Percentiles rank a stretch among this genome's conserved stretches.
Conservation (phyloP, 2,113 vertebrate genomes). For the Otolemur garnettii region DNA sequence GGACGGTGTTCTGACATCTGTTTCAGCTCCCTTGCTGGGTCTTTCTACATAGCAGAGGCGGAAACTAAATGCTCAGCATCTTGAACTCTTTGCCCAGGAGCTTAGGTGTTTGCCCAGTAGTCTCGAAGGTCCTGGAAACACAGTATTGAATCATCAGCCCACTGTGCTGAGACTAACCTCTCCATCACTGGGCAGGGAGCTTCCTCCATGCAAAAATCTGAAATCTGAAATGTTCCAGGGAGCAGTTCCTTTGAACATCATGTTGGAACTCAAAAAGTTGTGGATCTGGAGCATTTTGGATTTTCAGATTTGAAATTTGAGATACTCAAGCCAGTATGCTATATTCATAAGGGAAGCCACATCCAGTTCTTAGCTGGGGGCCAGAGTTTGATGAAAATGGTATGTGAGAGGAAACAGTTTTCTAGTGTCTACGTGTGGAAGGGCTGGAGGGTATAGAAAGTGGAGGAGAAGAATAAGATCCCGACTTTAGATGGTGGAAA, state of each 20-base stretch:
- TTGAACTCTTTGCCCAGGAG: neutral
- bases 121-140: neutral
- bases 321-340: neutral
- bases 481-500: neutral
- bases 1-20: neutral
- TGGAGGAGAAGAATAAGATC: neutral
- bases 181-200: neutral
- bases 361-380: neutral
- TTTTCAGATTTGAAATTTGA: neutral
- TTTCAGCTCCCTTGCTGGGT: neutral
- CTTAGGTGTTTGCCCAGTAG: neutral
- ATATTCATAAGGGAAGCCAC: neutral
- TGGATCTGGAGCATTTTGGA: neutral
- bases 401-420: neutral
- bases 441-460: neutral
- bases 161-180: neutral
- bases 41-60: neutral
- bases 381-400: neutral
- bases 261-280: neutral
- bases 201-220: neutral
- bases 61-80: neutral
- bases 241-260: neutral
- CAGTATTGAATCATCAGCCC: too few relatives aligned
- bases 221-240: neutral
- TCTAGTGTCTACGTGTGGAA: neutral